Base-by-base conservation (phyloP, 2,113 vertebrate genomes). In the Piaya cayana region DNA sequence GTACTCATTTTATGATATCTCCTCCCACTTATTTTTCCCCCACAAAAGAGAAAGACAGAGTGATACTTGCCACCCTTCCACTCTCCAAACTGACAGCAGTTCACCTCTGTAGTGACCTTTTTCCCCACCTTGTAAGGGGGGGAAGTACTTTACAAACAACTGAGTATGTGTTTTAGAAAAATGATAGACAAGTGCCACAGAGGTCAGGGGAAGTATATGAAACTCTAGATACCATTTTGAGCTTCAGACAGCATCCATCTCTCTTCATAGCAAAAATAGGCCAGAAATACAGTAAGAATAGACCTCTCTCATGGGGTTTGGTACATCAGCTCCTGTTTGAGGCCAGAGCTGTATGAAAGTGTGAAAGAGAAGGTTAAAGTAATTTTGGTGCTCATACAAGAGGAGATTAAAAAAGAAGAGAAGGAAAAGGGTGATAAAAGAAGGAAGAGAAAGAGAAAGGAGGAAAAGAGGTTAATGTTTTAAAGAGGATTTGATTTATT, bases 261-360 rank as follows among this genome's bases (percentile, higher is more conserved):
- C 42, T 85, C 62, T 77, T 74, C 1, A 0, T 16, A 91, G 75
- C 9, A 93, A 91, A 95, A 95, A 58, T 56, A 88, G 87, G 75
- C 50, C 82, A 91, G 74, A 91, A 90, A 82, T 43, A 84, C 9
- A 9, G n/a, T 67, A 91, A 94, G 87, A 95, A 94, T 92, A 96
- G 85, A 80, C 26, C 14, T 82, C 22, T 90, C 90, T 88, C 91
- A 9, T 63, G 87, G 75, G 87, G 20, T 96, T 90, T 70, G 34
- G 13, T 64, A 90, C 21, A 70, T 36, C 42, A 92, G 92, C 16
- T 94, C 25, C 55, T 72, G 23, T 79, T 80, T 71, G 82, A 94
- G 84, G 87, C 42, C 68, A 91, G 63, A 86, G 59, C n/a, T 36
- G 21, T 67, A 70, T 85, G 62, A 70, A 92, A 67, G 90, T 78